Percentiles rank a stretch among this genome's conserved stretches.
Evolutionary conservation across 2,797 vertebrate genomes (phyloP).

Genomic region (Peromyscus melanophrys): DNA sequence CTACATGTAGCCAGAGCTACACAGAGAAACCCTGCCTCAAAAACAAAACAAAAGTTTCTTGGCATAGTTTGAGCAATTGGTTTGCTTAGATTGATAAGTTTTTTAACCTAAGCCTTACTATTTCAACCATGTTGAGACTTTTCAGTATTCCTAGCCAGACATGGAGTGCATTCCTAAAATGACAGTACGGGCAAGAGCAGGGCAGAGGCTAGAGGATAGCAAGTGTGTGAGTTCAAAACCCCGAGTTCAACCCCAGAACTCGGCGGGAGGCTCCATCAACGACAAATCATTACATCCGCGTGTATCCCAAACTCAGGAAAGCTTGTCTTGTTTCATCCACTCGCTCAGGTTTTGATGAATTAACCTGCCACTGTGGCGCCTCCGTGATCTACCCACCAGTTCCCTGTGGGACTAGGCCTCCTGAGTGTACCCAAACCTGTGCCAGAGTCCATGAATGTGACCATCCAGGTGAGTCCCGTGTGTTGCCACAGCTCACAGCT

Average conservation of each 20-base stretch:
- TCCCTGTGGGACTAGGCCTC: conserved; percentile 97
- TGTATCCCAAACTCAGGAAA: conserved; percentile 22
- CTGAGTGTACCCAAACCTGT: conserved; percentile 97
- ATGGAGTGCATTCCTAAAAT: too few relatives aligned
- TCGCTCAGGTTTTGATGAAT: conserved; percentile 96
- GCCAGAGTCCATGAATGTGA: conserved; percentile 96
- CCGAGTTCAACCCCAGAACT: neutral
- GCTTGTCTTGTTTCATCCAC: conserved; percentile 42
- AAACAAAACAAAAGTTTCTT: conserved; percentile 26
- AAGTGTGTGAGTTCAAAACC: neutral
- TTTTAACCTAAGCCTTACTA: conserved; percentile 35
- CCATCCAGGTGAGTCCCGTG: conserved; percentile 93
- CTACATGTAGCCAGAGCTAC: neutral
- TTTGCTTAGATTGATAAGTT: conserved; percentile 52
- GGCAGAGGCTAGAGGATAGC: neutral
- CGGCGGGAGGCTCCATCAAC: neutral
- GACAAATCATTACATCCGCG: neutral
- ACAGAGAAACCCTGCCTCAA: neutral
- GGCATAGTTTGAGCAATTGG: conserved; percentile 9
- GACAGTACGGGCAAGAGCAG: neutral
- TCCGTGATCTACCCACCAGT: conserved; percentile 97
- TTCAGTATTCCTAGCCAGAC: neutral
- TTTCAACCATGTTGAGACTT: conserved; percentile 1
- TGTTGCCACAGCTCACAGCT: neutral
- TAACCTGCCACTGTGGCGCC: conserved; percentile 97